phyloP scores from a whole-genome alignment of 2,797 vertebrate species.

The Ptychadena robeensis region DNA sequence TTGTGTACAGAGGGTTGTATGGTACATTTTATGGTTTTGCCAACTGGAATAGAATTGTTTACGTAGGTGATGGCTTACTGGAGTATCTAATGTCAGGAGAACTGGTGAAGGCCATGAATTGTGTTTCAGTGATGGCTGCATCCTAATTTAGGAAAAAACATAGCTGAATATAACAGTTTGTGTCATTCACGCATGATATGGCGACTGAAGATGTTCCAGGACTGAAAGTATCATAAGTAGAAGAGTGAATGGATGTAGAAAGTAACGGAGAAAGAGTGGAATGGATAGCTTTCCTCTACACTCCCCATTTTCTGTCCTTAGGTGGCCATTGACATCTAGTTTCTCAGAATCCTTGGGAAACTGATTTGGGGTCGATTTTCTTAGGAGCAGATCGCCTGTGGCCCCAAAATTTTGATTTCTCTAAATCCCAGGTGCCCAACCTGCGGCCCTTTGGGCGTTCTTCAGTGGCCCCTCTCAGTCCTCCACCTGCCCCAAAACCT shows the following conservation, averaged over 20 bases:
- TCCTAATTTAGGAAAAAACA: too few species aligned
- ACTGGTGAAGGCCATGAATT: neutral
- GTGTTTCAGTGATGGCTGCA: neutral
- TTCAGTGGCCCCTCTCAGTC: too few species aligned
- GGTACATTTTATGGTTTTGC: neutral
- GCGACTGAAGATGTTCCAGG: neutral
- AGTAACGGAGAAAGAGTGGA: neutral
- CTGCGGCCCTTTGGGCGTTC: too few species aligned
- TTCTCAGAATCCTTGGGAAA: too few species aligned
- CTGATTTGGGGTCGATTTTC: too few species aligned
- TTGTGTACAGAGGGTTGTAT: neutral
- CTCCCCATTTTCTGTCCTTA: neutral
- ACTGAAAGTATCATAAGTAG: neutral
- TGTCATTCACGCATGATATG: neutral
- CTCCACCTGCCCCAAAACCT: too few species aligned
- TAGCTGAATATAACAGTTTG: neutral
- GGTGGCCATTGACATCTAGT: too few species aligned
- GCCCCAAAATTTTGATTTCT: too few species aligned
- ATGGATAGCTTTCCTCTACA: neutral
- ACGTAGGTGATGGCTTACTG: too few species aligned
- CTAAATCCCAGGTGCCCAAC: too few species aligned
- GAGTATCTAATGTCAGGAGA: neutral
- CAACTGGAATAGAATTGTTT: neutral
- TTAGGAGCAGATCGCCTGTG: too few species aligned
- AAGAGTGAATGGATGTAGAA: too few species aligned